Percentiles rank a stretch among this genome's conserved stretches.
Evolutionary conservation across 2,797 vertebrate species (phyloP).

Genomic region (Microtus californicus): DNA sequence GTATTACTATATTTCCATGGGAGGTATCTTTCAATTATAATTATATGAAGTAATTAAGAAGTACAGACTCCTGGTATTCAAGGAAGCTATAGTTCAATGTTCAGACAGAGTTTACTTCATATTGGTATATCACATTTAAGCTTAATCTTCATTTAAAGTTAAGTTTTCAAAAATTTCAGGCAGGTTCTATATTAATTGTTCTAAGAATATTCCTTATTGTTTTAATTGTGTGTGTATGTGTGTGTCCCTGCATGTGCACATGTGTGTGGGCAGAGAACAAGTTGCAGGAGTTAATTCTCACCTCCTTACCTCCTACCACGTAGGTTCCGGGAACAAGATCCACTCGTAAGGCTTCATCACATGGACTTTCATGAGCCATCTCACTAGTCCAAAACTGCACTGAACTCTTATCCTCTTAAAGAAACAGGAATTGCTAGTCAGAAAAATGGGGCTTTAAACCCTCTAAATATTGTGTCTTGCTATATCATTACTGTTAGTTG

Average conservation of each 20-base stretch:
- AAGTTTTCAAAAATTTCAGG: background rate
- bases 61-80: background rate
- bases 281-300: background rate
- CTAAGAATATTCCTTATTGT: background rate
- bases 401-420: background rate
- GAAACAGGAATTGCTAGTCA: background rate
- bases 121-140: background rate
- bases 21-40: constrained; percentile 22
- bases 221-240: background rate
- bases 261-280: background rate
- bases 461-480: background rate
- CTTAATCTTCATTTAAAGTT: background rate
- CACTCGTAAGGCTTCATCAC: background rate
- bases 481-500: background rate
- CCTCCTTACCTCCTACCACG: background rate
- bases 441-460: background rate
- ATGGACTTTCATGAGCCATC: background rate
- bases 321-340: background rate
- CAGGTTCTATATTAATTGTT: background rate
- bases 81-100: background rate
- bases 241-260: background rate
- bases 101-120: constrained; percentile 1
- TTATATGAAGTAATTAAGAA: constrained; percentile 34
- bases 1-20: constrained; percentile 18
- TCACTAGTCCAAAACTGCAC: background rate